phyloP scores from a whole-genome alignment of 1,140 invertebrate species.

The Spodoptera frugiperda region DNA sequence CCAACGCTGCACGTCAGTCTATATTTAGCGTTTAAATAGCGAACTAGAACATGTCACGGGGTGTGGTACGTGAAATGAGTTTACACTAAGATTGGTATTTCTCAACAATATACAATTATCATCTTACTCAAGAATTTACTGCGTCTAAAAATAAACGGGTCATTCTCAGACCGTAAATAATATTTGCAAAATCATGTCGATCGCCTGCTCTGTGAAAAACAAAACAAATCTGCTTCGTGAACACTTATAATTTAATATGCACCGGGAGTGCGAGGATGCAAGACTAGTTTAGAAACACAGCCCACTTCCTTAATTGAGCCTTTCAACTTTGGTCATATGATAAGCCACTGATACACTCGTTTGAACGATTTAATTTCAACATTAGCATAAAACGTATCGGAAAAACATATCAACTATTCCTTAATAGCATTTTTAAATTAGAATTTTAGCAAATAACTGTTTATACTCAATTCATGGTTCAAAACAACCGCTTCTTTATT shows the following conservation, averaged over 20 bases:
- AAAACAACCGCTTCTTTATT: constrained; percentile 16
- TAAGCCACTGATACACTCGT: constrained; percentile 12
- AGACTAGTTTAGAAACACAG: constrained; percentile 31
- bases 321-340: constrained; percentile 28
- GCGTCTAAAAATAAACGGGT: too few species aligned
- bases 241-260: neutral
- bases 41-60: neutral
- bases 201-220: neutral
- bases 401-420: neutral
- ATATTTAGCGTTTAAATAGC: constrained; percentile 1
- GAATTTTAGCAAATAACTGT: constrained; percentile 36
- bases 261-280: neutral
- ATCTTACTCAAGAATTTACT: too few species aligned
- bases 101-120: too few species aligned
- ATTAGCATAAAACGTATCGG: constrained; percentile 6
- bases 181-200: too few species aligned
- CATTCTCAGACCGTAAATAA: too few species aligned
- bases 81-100: too few species aligned
- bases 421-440: constrained; percentile 9
- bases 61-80: too few species aligned
- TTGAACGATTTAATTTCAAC: neutral
- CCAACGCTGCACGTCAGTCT: neutral
- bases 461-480: constrained; percentile 6
- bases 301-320: constrained; percentile 30
- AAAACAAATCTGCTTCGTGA: neutral